Percentiles rank a stretch among this genome's conserved stretches.
These are phyloP conservation scores for Glyphotaelius pellucidus DNA, from an alignment of 2,888 invertebrate species.

Conservation along the genomic window DNA sequence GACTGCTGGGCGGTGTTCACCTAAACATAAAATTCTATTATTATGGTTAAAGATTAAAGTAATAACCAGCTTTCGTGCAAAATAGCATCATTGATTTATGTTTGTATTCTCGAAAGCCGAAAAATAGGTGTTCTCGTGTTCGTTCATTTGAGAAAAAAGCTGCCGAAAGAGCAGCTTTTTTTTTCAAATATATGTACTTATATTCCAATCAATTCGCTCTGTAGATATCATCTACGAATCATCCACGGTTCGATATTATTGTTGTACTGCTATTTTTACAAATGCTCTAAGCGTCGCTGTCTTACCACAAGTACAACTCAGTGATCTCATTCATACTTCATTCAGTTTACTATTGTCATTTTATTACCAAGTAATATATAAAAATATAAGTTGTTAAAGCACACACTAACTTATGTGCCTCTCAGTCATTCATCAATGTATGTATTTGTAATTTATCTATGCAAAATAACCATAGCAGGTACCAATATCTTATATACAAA, in stretches of 20 bases:
- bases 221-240: no score
- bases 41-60: no score
- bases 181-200: no score
- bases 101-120: no score
- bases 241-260: no score
- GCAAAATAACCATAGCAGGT: neutral
- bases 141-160: no score
- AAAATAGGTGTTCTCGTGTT: no score
- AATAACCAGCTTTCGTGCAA: neutral
- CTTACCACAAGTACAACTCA: neutral
- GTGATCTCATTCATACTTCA: neutral
- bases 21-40: neutral
- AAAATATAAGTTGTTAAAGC: neutral
- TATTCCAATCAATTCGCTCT: no score
- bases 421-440: neutral
- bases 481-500: neutral
- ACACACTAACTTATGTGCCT: no score
- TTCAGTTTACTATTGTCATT: neutral
- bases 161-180: no score
- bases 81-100: neutral
- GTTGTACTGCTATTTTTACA: no score
- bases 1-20: no score
- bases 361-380: neutral
- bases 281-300: neutral
- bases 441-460: neutral